Conservation (phyloP, 2,797 vertebrate species). For the Zalophus californianus region DNA sequence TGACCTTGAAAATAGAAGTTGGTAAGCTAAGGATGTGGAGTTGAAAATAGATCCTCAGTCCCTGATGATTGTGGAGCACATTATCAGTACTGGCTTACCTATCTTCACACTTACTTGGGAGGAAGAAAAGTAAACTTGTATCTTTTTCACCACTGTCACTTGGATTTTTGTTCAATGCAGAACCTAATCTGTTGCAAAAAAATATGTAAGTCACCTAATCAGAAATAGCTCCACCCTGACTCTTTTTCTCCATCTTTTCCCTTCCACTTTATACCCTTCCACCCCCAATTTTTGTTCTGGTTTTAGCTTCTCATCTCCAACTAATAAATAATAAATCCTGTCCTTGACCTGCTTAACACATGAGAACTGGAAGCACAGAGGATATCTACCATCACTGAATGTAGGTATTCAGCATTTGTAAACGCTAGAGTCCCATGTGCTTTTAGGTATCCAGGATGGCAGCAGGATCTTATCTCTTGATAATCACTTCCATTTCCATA, state of each 20-base stretch:
- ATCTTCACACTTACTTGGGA: background rate
- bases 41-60: background rate
- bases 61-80: background rate
- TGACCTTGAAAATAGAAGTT: conserved; percentile 31
- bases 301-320: background rate
- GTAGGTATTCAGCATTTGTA: background rate
- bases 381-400: no score
- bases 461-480: background rate
- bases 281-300: background rate
- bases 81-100: background rate
- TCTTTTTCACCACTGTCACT: background rate
- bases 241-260: background rate
- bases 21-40: background rate
- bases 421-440: background rate
- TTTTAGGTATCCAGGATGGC: background rate
- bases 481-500: background rate
- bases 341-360: background rate
- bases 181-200: background rate
- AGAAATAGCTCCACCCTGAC: background rate
- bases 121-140: background rate
- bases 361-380: background rate
- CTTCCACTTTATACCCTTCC: background rate
- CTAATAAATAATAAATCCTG: background rate
- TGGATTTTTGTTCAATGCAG: background rate
- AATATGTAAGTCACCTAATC: background rate